phyloP scores from a whole-genome alignment of 2,797 vertebrate genomes.

The Menidia menidia region DNA sequence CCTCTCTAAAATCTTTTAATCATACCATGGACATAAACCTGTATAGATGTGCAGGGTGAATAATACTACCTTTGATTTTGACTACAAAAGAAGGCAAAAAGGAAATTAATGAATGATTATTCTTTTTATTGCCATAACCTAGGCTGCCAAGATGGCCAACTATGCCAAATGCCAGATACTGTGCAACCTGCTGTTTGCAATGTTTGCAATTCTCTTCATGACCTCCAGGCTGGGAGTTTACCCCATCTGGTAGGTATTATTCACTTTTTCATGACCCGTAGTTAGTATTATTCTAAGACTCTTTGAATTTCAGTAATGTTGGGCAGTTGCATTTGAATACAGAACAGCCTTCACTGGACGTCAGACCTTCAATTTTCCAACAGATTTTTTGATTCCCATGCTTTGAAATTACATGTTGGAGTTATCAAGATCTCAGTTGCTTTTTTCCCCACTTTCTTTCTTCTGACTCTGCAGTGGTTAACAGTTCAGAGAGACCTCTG shows the following conservation, averaged over 20 bases:
- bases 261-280: slow-evolving; percentile 7
- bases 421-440: slow-evolving; percentile 24
- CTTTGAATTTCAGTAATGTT: neutral
- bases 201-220: slow-evolving; percentile 95
- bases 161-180: slow-evolving; percentile 98
- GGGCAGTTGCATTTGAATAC: slow-evolving; percentile 19
- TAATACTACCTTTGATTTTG: too few species aligned
- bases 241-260: slow-evolving; percentile 93
- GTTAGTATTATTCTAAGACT: slow-evolving; percentile 16
- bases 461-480: slow-evolving; percentile 46
- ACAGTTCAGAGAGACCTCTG: slow-evolving; percentile 61
- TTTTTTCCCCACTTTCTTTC: slow-evolving; percentile 7
- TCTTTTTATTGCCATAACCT: slow-evolving; percentile 37
- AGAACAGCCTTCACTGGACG: neutral
- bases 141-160: slow-evolving; percentile 99
- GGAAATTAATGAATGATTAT: neutral
- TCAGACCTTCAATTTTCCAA: neutral
- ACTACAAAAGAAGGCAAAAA: too few species aligned
- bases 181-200: slow-evolving; percentile 94
- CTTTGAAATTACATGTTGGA: slow-evolving; percentile 27
- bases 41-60: too few species aligned
- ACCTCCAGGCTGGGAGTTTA: slow-evolving; percentile 93
- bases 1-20: too few species aligned
- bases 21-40: too few species aligned
- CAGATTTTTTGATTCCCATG: slow-evolving; percentile 20